Base-by-base conservation (phyloP, 2,888 invertebrate genomes). In the Caenorhabditis wallacei region DNA sequence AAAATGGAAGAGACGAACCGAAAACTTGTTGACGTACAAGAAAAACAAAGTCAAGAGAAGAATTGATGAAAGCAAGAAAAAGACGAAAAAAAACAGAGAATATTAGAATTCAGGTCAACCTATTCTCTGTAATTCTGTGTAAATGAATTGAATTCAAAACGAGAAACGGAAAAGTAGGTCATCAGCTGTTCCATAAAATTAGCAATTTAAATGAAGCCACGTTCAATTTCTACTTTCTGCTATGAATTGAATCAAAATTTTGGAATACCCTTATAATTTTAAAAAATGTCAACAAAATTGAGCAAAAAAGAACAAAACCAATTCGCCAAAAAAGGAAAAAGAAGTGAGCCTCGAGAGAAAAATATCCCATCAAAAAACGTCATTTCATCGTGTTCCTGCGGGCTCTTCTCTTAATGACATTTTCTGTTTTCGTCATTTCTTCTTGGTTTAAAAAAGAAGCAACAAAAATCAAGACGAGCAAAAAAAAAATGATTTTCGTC, bases 281-380 rank as follows among this genome's bases (percentile, higher is more conserved):
- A 20, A 11, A 54, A 54, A 68, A 68, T 20, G 24, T 10, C 35
- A 53, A 2, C 16, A 46, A 30, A 18, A 35, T 8, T 0, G 2
- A 40, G 54, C 30, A 4, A 13, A 18, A 40, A 13, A 53, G 16
- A 30, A 70, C 30, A 61, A 51, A 59, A 37, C 26, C 37, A 40
- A 63, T 40, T 18, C 1, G 30, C 59, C 53, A 72, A 40, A 54
- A 13, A 26, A n/a, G n/a, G 40, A 8, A 68, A 20, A 37, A 37
- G 20, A 5, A 20, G 4, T 13, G 3, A 10, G 1, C 53, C 22
- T 11, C 0, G n/a, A 26, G 22, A 24, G 22, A 53, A 53, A 30
- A 63, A 54, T 43, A 72, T 72, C 61, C 43, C 61, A 72, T 72
- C n/a, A n/a, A 61, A 54, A 63, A 54, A 72, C 64, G 72, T 74